Conservation (phyloP, 2,113 vertebrate species). For the Odontesthes bonariensis region DNA sequence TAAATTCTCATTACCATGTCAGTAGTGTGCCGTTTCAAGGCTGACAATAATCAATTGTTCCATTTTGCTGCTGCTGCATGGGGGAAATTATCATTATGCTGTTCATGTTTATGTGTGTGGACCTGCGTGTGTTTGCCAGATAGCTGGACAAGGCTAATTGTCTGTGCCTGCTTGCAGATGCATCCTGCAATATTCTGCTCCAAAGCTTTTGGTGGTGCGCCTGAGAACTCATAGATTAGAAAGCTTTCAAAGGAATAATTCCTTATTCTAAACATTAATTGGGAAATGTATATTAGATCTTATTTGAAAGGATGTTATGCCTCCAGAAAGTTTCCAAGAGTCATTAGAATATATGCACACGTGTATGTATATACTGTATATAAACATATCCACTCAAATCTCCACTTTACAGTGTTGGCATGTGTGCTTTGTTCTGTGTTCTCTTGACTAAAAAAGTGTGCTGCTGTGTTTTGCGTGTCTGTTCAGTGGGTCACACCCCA, state of each 20-base stretch:
- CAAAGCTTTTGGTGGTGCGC: slow-evolving; percentile 8
- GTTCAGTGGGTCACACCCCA: slow-evolving; percentile 53
- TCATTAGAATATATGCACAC: no score
- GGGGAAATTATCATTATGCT: slow-evolving; percentile 47
- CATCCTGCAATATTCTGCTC: slow-evolving; percentile 31
- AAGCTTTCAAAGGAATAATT: background rate
- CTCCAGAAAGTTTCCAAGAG: background rate
- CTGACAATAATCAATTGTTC: slow-evolving; percentile 66
- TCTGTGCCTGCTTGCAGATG: slow-evolving; percentile 11
- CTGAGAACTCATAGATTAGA: slow-evolving; percentile 2
- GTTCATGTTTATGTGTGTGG: slow-evolving; percentile 1
- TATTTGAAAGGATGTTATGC: background rate
- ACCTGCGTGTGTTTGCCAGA: background rate
- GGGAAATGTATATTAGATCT: background rate
- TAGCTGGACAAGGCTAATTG: slow-evolving; percentile 6
- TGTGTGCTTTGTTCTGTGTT: slow-evolving; percentile 3
- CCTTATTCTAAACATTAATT: background rate
- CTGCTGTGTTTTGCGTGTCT: slow-evolving; percentile 17
- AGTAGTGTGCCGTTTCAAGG: slow-evolving; percentile 45
- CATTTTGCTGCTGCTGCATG: slow-evolving; percentile 46
- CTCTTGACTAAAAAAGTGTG: background rate
- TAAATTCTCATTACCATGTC: slow-evolving; percentile 42
- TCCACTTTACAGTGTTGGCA: background rate
- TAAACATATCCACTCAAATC: background rate
- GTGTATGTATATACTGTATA: no score